phyloP scores from a whole-genome alignment of 2,888 invertebrate genomes.

The Cosmia trapezina region DNA sequence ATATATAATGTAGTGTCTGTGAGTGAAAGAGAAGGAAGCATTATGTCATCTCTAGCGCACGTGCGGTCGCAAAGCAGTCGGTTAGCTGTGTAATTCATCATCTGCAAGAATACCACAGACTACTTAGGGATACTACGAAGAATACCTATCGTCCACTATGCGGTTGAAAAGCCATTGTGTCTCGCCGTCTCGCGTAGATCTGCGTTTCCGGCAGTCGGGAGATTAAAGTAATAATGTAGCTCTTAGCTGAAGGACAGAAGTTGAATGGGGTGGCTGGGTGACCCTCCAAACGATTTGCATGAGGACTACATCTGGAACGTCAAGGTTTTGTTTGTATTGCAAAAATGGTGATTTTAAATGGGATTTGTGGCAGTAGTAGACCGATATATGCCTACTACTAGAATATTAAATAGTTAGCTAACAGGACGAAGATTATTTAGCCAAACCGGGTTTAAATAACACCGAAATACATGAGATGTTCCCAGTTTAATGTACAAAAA shows the following conservation, averaged over 20 bases:
- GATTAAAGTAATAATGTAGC: background rate
- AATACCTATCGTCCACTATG: background rate
- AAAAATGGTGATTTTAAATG: constrained; percentile 1
- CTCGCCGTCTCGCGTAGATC: too few species aligned
- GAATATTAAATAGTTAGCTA: background rate
- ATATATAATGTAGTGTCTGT: too few species aligned
- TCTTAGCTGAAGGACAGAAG: background rate
- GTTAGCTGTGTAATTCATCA: background rate
- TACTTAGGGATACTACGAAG: too few species aligned
- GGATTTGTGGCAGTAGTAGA: background rate
- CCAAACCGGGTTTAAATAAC: background rate
- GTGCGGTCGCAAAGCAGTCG: too few species aligned
- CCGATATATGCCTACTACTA: background rate
- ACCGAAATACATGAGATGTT: background rate
- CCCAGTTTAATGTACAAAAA: background rate
- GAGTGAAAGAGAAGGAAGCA: too few species aligned
- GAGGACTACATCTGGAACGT: background rate
- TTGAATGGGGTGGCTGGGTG: background rate
- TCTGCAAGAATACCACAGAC: background rate
- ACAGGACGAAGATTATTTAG: background rate
- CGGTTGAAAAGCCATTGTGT: too few species aligned
- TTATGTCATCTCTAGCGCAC: too few species aligned
- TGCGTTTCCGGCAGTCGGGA: too few species aligned
- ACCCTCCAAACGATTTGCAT: background rate
- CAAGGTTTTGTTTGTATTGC: background rate